Conservation (phyloP, 2,888 invertebrate genomes). For the Thecocarcelia acutangulata region DNA sequence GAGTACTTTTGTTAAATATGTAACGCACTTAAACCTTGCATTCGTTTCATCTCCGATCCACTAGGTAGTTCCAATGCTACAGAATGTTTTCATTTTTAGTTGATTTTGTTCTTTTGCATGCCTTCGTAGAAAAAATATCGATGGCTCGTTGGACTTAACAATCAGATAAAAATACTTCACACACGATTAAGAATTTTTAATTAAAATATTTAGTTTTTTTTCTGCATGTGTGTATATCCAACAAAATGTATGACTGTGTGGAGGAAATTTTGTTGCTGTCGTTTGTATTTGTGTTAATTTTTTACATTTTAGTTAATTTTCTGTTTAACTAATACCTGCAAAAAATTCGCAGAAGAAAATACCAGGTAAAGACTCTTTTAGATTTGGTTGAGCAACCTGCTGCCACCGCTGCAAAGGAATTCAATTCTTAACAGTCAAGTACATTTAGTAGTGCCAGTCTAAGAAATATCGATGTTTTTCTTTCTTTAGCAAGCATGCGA, state of each 20-base stretch:
- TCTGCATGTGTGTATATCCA: constrained; percentile 12
- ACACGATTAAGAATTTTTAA: constrained; percentile 82
- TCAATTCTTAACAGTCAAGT: constrained; percentile 60
- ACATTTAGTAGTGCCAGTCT: constrained; percentile 61
- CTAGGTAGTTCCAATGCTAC: neutral
- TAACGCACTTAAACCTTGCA: neutral
- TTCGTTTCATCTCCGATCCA: neutral
- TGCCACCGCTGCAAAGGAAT: constrained; percentile 55
- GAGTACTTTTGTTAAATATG: constrained; percentile 3
- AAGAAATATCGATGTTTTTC: constrained; percentile 48
- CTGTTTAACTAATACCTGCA: constrained; percentile 24
- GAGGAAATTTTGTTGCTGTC: constrained; percentile 30
- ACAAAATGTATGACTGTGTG: too few relatives aligned
- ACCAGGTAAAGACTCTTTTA: constrained; percentile 10
- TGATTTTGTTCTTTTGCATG: neutral
- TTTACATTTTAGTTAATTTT: constrained; percentile 50
- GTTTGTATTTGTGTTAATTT: constrained; percentile 29
- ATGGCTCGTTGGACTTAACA: constrained; percentile 68
- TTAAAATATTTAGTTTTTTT: constrained; percentile 81
- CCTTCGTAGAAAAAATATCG: constrained; percentile 19
- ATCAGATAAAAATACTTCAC: constrained; percentile 80
- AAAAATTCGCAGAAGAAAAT: neutral
- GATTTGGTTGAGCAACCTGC: constrained; percentile 56
- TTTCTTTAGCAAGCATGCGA: constrained; percentile 58
- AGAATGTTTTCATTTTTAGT: neutral